A percentile compares a stretch with the other conserved stretches of the same genome.
Conservation (phyloP, 92 coral and sea anemone species). For the Zoanthus gigantus region DNA sequence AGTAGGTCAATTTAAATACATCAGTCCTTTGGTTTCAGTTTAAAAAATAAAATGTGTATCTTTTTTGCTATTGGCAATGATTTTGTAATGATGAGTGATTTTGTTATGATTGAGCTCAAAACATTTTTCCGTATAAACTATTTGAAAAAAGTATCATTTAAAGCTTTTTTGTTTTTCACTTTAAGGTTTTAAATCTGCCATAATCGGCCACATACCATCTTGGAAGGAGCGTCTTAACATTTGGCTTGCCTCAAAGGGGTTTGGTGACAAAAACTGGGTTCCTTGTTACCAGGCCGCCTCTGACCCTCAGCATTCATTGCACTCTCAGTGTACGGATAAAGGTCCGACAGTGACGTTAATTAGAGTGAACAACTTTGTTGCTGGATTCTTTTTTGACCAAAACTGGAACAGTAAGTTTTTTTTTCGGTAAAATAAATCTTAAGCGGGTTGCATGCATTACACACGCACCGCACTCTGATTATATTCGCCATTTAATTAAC, state of each 20-base stretch:
- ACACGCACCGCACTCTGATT: too few species aligned
- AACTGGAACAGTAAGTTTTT: slow-evolving; percentile 23
- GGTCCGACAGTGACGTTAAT: slow-evolving; percentile 30
- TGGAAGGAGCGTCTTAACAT: slow-evolving; percentile 35
- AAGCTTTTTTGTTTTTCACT: not conserved
- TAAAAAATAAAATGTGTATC: too few species aligned
- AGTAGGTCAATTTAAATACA: too few species aligned
- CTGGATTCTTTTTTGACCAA: slow-evolving; percentile 36
- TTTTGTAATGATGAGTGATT: too few species aligned
- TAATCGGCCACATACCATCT: slow-evolving; percentile 33
- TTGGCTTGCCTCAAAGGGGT: slow-evolving; percentile 33
- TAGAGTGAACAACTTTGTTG: slow-evolving; percentile 35
- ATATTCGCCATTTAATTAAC: too few species aligned
- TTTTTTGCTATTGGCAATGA: too few species aligned
- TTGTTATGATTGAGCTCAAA: too few species aligned
- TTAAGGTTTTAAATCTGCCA: slow-evolving; percentile 5
- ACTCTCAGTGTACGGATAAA: slow-evolving; percentile 38
- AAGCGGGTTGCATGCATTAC: too few species aligned
- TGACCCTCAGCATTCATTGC: not conserved
- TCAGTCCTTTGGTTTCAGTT: too few species aligned
- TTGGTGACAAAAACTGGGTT: slow-evolving; percentile 31
- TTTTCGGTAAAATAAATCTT: not conserved
- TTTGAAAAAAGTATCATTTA: too few species aligned
- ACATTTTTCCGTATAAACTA: not conserved
- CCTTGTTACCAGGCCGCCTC: slow-evolving; percentile 36